Base-by-base conservation (phyloP, 2,888 invertebrate genomes). In the Sepiola atlantica region DNA sequence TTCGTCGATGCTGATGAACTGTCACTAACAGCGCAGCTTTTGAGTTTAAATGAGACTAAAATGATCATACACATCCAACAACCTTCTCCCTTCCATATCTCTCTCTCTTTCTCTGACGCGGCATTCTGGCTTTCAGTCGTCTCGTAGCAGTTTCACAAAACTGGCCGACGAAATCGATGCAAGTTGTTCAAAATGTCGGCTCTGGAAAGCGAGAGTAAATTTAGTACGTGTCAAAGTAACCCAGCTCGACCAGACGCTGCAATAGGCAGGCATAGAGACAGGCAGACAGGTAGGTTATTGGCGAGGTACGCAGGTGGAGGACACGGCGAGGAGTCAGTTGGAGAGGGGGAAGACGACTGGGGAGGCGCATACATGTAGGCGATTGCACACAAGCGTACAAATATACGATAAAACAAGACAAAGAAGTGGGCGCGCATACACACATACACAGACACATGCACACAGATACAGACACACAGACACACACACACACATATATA, bases 221-320 rank as follows among this genome's bases (percentile, higher is more conserved):
- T 77, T 77, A 77, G 77, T 77, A 77, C 77, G 77, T 77, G 77
- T 77, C 77, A 77, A 77, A 77, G 77, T 77, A 77, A 77, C 77
- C 77, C 77, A 77, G 77, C 77, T 77, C 77, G 77, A n/a, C 77
- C 77, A 77, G 77, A 77, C 77, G n/a, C 77, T n/a, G n/a, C 14
- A 32, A 77, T 77, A 77, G 77, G 77, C 32, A 77, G 32, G 77
- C 32, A 45, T 45, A 45, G 45, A 77, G 77, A 32, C 32, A n/a
- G 77, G 32, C 32, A 77, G 77, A 32, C 32, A 32, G 77, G 32
- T n/a, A 16, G n/a, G 61, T 61, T 61, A 45, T 77, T 77, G n/a
- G 77, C n/a, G n/a, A 77, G 77, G 77, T 77, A 32, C 32, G 77
- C n/a, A 32, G 77, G 77, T 77, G 32, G 77, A 32, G 77, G n/a